Percentiles rank a stretch among this genome's conserved stretches.
phyloP scores from a whole-genome alignment of 2,113 vertebrate genomes.

The Engystomops pustulosus region DNA sequence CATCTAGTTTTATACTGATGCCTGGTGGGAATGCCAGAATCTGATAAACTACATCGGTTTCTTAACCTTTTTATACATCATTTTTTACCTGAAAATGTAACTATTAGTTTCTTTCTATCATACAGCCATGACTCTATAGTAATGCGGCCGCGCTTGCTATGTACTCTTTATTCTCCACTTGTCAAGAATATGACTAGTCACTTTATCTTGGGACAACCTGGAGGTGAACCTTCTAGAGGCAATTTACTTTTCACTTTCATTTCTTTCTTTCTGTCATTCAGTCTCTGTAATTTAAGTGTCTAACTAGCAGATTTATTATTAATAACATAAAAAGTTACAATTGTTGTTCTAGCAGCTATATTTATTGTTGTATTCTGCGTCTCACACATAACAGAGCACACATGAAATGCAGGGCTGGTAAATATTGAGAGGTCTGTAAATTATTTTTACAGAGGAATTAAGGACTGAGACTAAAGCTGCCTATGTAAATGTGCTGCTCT shows the following conservation, averaged over 20 bases:
- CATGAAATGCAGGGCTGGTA: neutral
- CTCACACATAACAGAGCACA: neutral
- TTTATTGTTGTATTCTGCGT: neutral
- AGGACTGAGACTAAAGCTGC: too few species aligned
- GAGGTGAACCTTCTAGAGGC: constrained; percentile 15
- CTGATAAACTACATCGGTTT: constrained; percentile 15
- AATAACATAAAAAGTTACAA: constrained; percentile 14
- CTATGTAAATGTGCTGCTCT: too few species aligned
- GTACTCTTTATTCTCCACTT: constrained; percentile 11
- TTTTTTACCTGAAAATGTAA: constrained; percentile 23
- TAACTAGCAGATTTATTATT: constrained; percentile 8
- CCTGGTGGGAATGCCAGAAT: neutral
- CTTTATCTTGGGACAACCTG: constrained; percentile 21
- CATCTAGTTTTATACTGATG: neutral
- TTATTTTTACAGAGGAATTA: too few species aligned
- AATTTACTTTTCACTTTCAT: neutral
- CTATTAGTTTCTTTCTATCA: constrained; percentile 15
- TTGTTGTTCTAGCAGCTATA: neutral
- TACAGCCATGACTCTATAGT: neutral
- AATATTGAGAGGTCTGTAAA: neutral
- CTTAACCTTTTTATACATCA: constrained; percentile 16
- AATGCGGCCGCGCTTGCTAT: neutral
- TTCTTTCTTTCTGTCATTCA: constrained; percentile 7
- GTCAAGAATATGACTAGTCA: constrained; percentile 7
- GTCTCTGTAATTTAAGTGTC: constrained; percentile 18